Evolutionary conservation across 2,888 invertebrate species (phyloP).

Genomic region (Chesias legatella): DNA sequence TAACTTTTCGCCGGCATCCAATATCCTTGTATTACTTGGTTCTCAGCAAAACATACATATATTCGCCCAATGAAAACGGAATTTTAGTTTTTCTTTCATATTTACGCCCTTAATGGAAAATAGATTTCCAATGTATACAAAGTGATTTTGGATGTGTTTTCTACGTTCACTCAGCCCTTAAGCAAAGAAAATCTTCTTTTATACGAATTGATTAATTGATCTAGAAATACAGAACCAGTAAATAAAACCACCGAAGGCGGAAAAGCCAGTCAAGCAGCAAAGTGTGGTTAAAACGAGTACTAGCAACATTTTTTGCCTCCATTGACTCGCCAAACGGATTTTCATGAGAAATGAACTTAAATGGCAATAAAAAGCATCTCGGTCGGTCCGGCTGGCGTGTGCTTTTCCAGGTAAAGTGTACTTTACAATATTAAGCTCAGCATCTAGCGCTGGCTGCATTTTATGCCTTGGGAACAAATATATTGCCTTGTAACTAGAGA

Average conservation of each 20-base stretch:
- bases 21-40: too few species aligned
- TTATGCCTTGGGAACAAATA: constrained; percentile 45
- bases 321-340: constrained; percentile 16
- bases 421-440: constrained; percentile 49
- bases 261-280: constrained; percentile 21
- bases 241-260: constrained; percentile 11
- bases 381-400: constrained; percentile 31
- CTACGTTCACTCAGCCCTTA: too few species aligned
- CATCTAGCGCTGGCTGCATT: constrained; percentile 44
- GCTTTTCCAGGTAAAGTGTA: constrained; percentile 44
- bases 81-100: too few species aligned
- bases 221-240: background rate
- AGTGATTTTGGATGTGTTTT: too few species aligned
- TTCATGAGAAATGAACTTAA: constrained; percentile 31
- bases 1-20: too few species aligned
- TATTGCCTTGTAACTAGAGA: constrained; percentile 43
- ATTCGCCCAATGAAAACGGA: too few species aligned
- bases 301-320: too few species aligned
- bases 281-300: constrained; percentile 18
- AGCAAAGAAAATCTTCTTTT: too few species aligned
- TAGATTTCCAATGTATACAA: too few species aligned
- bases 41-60: too few species aligned
- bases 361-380: constrained; percentile 34
- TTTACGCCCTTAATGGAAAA: too few species aligned
- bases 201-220: background rate